Base-by-base conservation (phyloP, 1,140 invertebrate species). In the Phenacoccus solenopsis region DNA sequence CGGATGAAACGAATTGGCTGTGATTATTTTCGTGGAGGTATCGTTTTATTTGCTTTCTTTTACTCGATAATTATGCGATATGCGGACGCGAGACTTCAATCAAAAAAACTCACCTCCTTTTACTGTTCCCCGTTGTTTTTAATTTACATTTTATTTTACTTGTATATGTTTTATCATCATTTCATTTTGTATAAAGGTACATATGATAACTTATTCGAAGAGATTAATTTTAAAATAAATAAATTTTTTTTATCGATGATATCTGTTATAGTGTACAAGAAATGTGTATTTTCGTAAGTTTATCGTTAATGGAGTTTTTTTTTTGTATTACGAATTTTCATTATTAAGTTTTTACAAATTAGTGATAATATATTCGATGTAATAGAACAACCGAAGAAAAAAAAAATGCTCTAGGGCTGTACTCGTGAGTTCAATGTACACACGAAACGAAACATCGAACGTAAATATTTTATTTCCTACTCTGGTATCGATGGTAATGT, bases 1-100 rank as follows among this genome's bases (percentile, higher is more conserved):
- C 21, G 59, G 59, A 9, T 64, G 59, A 64, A 64, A 5, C 20
- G 59, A 24, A 64, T 64, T 64, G 59, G 59, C 59, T 64, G 59
- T 64, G 59, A 64, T 64, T 64, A 64, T 64, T 64, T 25, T 24
- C 25, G n/a, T 16, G 59, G 25, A 64, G 25, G 59, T 64, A 64
- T 64, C 59, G 59, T 64, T 64, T 64, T 24, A 22, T 22, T 64
- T 64, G n/a, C 25, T 9, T 64, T 10, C 59, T 64, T 64, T 24
- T 64, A 25, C 25, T 64, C 4, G 5, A 32, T 7, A 32, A 32
- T 7, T 32, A 32, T n/a, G n/a, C n/a, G n/a, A n/a, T n/a, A n/a
- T n/a, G 16, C 38, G 4, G 12, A 3, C 38, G 9, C 16, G 59
- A 20, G 59, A 64, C 16, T 24, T 64, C 59, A 64, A 64, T 64